phyloP scores from a whole-genome alignment of 2,797 vertebrate genomes.

The Betta splendens region DNA sequence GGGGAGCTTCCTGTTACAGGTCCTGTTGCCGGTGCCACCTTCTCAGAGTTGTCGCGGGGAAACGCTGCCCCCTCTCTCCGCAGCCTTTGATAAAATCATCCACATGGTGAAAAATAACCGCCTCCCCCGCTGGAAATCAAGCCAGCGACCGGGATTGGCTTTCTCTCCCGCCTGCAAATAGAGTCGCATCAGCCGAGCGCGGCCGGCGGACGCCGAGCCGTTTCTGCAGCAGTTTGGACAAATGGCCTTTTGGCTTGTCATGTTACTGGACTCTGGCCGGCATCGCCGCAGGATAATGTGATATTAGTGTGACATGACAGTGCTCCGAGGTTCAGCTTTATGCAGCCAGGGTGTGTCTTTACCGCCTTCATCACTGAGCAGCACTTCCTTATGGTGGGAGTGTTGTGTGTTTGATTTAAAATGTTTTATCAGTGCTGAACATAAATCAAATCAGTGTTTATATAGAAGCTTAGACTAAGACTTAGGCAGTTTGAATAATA shows the following conservation, averaged over 20 bases:
- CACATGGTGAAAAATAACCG: conserved; percentile 30
- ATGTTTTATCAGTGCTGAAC: too few species aligned
- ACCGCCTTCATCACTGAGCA: background rate
- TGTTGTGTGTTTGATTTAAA: too few species aligned
- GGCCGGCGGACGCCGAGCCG: background rate
- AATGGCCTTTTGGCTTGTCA: conserved; percentile 38
- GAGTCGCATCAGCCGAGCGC: conserved; percentile 23
- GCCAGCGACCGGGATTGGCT: conserved; percentile 13
- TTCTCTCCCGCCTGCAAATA: conserved; percentile 30
- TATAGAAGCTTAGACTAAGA: too few species aligned
- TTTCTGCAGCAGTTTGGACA: conserved; percentile 31
- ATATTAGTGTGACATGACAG: background rate
- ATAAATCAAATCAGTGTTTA: too few species aligned
- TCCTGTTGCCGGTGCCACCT: conserved; percentile 39
- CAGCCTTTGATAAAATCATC: conserved; percentile 49
- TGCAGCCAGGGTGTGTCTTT: background rate
- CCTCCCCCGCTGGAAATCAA: conserved; percentile 13
- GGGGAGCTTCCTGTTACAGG: conserved; percentile 58
- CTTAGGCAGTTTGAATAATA: too few species aligned
- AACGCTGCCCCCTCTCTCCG: conserved; percentile 52
- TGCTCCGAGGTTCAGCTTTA: conserved; percentile 1
- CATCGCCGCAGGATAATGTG: conserved; percentile 24
- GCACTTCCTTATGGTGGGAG: background rate
- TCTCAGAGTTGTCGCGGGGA: conserved; percentile 23
- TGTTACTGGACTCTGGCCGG: conserved; percentile 8